These are phyloP conservation scores for Abrostola tripartita DNA, from an alignment of 2,888 invertebrate species.

Conservation along the genomic window DNA sequence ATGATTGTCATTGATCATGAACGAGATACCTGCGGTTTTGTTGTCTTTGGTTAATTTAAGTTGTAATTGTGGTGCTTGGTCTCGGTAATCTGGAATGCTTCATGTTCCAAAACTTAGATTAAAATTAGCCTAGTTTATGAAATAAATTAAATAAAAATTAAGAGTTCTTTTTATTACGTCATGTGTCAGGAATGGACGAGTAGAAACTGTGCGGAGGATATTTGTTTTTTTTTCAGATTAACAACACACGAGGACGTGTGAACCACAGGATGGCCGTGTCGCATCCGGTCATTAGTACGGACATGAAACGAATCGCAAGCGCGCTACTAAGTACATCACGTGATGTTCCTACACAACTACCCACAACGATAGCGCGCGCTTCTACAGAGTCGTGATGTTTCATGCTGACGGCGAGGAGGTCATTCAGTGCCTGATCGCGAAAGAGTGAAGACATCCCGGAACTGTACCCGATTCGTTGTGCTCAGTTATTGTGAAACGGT, in stretches of 20 bases:
- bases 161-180: not conserved
- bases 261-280: constrained; percentile 3
- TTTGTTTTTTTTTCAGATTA: not conserved
- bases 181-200: not conserved
- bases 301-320: constrained; percentile 2
- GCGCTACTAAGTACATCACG: too few species aligned
- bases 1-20: not conserved
- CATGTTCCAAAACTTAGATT: not conserved
- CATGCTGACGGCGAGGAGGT: too few species aligned
- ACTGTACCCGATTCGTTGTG: not conserved
- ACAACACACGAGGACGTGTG: constrained; percentile 7
- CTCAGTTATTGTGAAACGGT: too few species aligned
- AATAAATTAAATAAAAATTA: not conserved
- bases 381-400: too few species aligned
- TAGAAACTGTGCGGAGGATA: not conserved
- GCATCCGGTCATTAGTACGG: constrained; percentile 2
- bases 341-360: too few species aligned
- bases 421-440: too few species aligned
- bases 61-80: not conserved
- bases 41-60: not conserved
- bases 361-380: not conserved
- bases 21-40: not conserved
- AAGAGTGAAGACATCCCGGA: too few species aligned
- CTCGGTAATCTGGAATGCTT: not conserved
- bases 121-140: not conserved